phyloP scores from a whole-genome alignment of 2,888 invertebrate genomes.

The Nomada goodeniana region DNA sequence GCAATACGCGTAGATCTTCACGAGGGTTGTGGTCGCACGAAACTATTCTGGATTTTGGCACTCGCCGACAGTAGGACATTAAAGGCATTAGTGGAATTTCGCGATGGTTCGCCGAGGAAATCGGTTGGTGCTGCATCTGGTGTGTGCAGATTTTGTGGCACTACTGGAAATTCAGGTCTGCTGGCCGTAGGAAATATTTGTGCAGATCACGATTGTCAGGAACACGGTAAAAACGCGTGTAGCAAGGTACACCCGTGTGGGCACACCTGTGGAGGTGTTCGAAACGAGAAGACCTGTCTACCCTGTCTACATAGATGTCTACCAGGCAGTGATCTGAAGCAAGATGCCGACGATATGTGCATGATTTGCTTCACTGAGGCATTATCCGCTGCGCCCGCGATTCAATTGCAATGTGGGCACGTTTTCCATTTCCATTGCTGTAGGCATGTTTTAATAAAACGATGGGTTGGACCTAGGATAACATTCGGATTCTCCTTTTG shows the following conservation, averaged over 20 bases:
- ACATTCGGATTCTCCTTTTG: conserved; percentile 98
- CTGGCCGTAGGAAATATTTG: conserved; percentile 97
- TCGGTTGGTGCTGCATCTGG: conserved; percentile 86
- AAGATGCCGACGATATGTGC: conserved; percentile 99
- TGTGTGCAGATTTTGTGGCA: conserved; percentile 96
- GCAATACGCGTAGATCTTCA: conserved; percentile 98
- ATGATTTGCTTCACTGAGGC: conserved; percentile 99
- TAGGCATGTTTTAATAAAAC: conserved; percentile 91
- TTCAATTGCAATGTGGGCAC: conserved; percentile 96
- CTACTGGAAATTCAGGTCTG: conserved; percentile 91
- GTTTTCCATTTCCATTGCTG: conserved; percentile 98
- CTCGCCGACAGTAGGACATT: conserved; percentile 96
- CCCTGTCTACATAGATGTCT: conserved; percentile 96
- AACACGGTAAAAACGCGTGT: conserved; percentile 93
- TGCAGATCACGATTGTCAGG: conserved; percentile 95
- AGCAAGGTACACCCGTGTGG: conserved; percentile 93
- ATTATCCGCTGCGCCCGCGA: conserved; percentile 96
- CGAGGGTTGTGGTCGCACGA: conserved; percentile 97
- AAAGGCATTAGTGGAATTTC: conserved; percentile 95
- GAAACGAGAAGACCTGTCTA: conserved; percentile 92
- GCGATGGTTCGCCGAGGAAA: conserved; percentile 89
- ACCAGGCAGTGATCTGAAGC: conserved; percentile 87
- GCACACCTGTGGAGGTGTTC: conserved; percentile 97
- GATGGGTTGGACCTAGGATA: conserved; percentile 98
- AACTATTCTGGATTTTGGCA: conserved; percentile 97